Evolutionary conservation across 2,113 vertebrate genomes (phyloP).

Genomic region (Candoia aspera): DNA sequence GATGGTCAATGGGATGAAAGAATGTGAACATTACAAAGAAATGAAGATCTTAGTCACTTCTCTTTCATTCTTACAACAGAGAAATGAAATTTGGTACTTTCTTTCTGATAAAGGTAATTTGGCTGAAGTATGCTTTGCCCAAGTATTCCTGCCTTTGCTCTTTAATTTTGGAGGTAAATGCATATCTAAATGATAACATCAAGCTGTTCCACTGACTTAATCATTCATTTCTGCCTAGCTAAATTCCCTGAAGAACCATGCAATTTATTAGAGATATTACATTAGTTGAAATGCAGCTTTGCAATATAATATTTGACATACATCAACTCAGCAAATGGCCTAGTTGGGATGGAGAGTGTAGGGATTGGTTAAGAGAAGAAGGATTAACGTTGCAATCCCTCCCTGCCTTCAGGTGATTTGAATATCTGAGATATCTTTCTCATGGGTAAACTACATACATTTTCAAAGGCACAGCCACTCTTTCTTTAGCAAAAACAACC

Average conservation of each 20-base stretch:
- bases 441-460: neutral
- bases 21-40: neutral
- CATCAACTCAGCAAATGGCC: neutral
- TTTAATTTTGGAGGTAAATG: neutral
- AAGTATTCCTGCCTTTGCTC: neutral
- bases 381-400: neutral
- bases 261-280: slow-evolving; percentile 9
- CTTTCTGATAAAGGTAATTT: neutral
- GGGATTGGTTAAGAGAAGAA: neutral
- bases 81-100: neutral
- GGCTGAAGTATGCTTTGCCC: neutral
- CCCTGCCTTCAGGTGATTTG: neutral
- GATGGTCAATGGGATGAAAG: neutral
- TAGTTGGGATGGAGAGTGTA: neutral
- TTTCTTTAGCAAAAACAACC: neutral
- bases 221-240: slow-evolving; percentile 1
- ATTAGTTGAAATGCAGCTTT: neutral
- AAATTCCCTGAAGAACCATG: neutral
- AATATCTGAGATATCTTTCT: neutral
- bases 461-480: neutral
- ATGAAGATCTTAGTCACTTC: neutral
- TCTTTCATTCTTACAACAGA: neutral
- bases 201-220: neutral
- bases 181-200: neutral
- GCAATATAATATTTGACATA: neutral